A percentile compares a stretch with the other conserved stretches of the same genome.
Evolutionary conservation across 2,113 vertebrate species (phyloP).

Genomic region (Gopherus evgoodei): DNA sequence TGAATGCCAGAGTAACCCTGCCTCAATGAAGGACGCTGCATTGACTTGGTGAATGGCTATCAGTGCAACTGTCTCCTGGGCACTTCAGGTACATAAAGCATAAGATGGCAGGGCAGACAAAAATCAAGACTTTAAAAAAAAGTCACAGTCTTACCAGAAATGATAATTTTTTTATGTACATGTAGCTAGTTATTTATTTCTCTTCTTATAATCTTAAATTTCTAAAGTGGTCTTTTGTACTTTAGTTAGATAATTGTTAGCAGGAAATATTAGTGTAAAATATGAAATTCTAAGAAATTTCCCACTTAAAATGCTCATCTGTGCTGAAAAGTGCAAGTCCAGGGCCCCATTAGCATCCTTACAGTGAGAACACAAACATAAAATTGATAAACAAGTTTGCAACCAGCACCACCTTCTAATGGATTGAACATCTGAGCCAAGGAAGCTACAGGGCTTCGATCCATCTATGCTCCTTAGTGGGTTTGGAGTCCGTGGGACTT

Average conservation of each 20-base stretch:
- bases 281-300: background rate
- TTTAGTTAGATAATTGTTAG: background rate
- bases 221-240: background rate
- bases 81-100: conserved; percentile 82
- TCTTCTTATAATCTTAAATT: background rate
- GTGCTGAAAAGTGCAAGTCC: background rate
- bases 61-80: conserved; percentile 90
- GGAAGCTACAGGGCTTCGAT: background rate
- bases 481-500: background rate
- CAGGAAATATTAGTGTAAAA: background rate
- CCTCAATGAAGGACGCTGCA: conserved; percentile 90
- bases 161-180: background rate
- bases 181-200: background rate
- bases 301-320: background rate
- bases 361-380: background rate
- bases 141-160: background rate
- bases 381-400: background rate
- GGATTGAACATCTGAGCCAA: background rate
- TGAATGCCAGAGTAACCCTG: conserved; percentile 92
- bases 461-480: background rate
- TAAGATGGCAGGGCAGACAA: background rate
- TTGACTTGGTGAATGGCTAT: conserved; percentile 92
- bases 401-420: background rate
- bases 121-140: background rate
- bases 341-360: background rate